Evolutionary conservation across 2,797 vertebrate species (phyloP), one percentile per base, ranked within the genome.

Genomic region (Anabacerthia variegaticeps): DNA sequence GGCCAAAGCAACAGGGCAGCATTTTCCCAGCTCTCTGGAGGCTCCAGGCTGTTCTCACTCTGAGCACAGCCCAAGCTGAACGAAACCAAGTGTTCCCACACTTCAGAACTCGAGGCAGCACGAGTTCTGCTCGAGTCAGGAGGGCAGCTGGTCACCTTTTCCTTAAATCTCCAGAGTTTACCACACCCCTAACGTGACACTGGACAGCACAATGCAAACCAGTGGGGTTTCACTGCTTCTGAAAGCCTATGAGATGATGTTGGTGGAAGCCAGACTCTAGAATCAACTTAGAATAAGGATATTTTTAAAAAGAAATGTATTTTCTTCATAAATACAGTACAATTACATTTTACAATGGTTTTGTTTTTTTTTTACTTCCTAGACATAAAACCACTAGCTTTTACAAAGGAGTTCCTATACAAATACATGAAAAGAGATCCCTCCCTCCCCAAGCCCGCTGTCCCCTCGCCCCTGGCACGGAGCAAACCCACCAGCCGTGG

Each of bases 291-390:
- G 54, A 62, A 8, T 16, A 54, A 67, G 34, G 34, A 32, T 85
- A 63, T 97, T 96, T 97, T 96, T 71, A 75, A 86, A 97, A 96
- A 97, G 75, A 95, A 92, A 92, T 96, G 96, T 96, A 96, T 97
- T 97, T 97, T 96, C 94, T 96, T 96, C 96, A 97, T 97, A 97
- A 97, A 97, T 97, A 97, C 94, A 97, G 92, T 96, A 97, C 96
- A 97, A 91, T 96, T 96, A 96, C 94, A 96, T 93, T 96, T 93
- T 95, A 96, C 94, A 94, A 95, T 91, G 85, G 74, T 24, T 48
- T 46, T 43, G 12, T 15, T 91, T 82, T 94, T 59, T 58, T 92
- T 84, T 95, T 96, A 67, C 94, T 84, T 96, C 92, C 96, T 97
- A 97, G 96, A 96, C 97, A 95, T 94, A 96, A 96, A 95, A 95